Evolutionary conservation across 1,140 invertebrate genomes (phyloP), one percentile per base, ranked within the genome.

Genomic region (Asobara japonica): DNA sequence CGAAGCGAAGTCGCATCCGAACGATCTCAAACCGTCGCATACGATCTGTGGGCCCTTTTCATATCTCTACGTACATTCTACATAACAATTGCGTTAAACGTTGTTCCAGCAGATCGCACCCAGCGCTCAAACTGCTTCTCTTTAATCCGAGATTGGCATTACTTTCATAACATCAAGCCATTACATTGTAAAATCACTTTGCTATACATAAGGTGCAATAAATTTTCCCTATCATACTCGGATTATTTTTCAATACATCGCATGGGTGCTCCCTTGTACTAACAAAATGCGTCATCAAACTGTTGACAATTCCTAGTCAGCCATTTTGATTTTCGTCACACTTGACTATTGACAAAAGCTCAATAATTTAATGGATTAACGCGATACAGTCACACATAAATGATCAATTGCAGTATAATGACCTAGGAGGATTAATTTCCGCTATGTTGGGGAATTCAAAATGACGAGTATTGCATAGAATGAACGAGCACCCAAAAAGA

Each of bases 81-180:
- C n/a, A n/a, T n/a, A n/a, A n/a, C n/a, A n/a, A n/a, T n/a, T 72
- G 65, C 29, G 66, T 41, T 70, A 31, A 18, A 69, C 33, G n/a
- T 65, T 56, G 84, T 87, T 86, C 84, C 84, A 87, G 84, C 84
- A 86, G 85, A 85, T 86, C 84, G 80, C 79, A 83, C 74, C 61
- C 45, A 64, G 65, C 67, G 65, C 77, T 72, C 41, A 74, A 62
- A 70, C 76, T 74, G 74, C 74, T 69, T 73, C 33, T 51, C 31
- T 65, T 56, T 68, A 65, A 74, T 73, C 65, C 69, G 65, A 65
- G 45, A 69, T 33, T 72, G 62, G 48, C 62, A 41, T 64, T 71
- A 45, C 45, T 33, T 65, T 69, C 36, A 10, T 62, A 29, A n/a
- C 48, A 60, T 65, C 11, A 20, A 72, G 22, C 30, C 18, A 64